phyloP scores from a whole-genome alignment of 53 echinoderm and acorn worm genomes.

The Arbacia lixula region DNA sequence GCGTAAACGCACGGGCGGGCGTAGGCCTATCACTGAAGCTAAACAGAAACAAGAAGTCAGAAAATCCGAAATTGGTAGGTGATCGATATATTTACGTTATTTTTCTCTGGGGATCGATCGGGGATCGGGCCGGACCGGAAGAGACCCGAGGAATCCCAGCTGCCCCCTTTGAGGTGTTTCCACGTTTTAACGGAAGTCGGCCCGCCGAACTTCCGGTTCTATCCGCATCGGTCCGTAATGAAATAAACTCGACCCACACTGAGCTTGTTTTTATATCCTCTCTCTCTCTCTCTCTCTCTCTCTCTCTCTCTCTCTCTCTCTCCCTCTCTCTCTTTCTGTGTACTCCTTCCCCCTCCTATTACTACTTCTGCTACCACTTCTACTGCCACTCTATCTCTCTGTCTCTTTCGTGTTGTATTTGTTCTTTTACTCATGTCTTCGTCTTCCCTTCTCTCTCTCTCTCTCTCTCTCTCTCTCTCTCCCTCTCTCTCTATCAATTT shows the following conservation, averaged over 20 bases:
- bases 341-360: not conserved
- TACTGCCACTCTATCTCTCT: too few species aligned
- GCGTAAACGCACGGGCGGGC: too few species aligned
- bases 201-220: conserved; percentile 21
- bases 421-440: too few species aligned
- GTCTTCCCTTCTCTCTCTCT: too few species aligned
- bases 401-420: too few species aligned
- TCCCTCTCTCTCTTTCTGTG: not conserved
- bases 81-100: conserved; percentile 41
- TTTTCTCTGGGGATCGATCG: conserved; percentile 11
- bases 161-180: conserved; percentile 6
- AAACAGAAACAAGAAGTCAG: too few species aligned
- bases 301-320: too few species aligned
- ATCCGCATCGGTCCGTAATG: conserved; percentile 30
- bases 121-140: conserved; percentile 28
- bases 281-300: not conserved
- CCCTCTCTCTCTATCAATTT: too few species aligned
- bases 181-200: conserved; percentile 33
- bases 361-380: too few species aligned
- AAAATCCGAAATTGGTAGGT: not conserved
- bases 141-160: conserved; percentile 19
- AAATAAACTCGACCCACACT: conserved; percentile 9
- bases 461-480: too few species aligned
- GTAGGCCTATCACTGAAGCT: too few species aligned
- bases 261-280: not conserved